phyloP scores from a whole-genome alignment of 2,113 vertebrate genomes.

The Lasiurus borealis region DNA sequence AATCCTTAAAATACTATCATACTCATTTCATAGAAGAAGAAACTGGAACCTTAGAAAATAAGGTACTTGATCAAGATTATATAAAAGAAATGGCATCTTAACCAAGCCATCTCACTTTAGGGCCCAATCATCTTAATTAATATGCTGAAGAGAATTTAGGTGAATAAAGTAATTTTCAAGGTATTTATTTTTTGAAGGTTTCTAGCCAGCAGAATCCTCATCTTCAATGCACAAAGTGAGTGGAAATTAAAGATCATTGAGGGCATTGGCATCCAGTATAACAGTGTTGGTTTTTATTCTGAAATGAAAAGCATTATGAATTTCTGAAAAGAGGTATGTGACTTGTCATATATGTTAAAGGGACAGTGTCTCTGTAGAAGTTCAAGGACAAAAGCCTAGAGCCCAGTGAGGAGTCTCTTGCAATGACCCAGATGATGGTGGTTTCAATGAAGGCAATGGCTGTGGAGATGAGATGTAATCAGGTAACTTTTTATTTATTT shows the following conservation, averaged over 20 bases:
- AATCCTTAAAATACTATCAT: background rate
- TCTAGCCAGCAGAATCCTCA: background rate
- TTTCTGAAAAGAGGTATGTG: background rate
- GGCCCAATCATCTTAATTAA: background rate
- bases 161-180: background rate
- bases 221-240: background rate
- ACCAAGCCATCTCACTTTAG: background rate
- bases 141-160: background rate
- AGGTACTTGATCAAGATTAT: background rate
- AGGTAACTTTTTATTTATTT: background rate
- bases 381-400: background rate
- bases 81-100: background rate
- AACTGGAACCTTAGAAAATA: conserved; percentile 12
- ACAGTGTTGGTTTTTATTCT: background rate
- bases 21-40: background rate
- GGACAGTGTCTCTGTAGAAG: background rate
- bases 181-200: background rate
- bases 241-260: background rate
- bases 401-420: background rate
- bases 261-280: background rate
- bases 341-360: background rate
- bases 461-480: background rate
- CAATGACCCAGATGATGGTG: background rate
- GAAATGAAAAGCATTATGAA: background rate
- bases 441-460: background rate